phyloP scores from a whole-genome alignment of 2,888 invertebrate species.

The Yponomeuta cagnagella region DNA sequence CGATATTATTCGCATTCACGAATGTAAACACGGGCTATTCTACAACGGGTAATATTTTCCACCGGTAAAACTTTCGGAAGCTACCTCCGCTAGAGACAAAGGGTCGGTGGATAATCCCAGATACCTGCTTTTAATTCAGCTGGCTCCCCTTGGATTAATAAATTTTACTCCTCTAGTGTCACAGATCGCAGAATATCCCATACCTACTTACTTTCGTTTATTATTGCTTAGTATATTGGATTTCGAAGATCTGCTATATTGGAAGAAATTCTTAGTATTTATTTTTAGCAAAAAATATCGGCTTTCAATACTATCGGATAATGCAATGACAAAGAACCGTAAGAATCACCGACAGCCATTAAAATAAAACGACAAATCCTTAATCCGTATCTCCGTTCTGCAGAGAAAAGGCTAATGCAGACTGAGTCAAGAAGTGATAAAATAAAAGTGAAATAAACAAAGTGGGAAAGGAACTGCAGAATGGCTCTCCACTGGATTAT shows the following conservation, averaged over 20 bases:
- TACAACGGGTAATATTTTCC: conserved; percentile 32
- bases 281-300: too few species aligned
- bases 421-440: not conserved
- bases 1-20: conserved; percentile 2
- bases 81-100: conserved; percentile 37
- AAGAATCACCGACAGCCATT: conserved; percentile 25
- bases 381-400: not conserved
- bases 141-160: conserved; percentile 41
- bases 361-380: not conserved
- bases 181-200: not conserved
- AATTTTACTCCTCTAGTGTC: conserved; percentile 32
- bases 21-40: conserved; percentile 24
- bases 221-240: too few species aligned
- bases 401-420: not conserved
- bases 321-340: conserved; percentile 28
- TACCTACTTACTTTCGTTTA: not conserved
- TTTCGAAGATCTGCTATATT: too few species aligned
- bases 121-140: conserved; percentile 46
- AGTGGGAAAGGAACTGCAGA: conserved; percentile 15
- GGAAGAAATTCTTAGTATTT: too few species aligned
- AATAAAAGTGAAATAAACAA: conserved; percentile 8
- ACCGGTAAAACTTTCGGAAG: conserved; percentile 39
- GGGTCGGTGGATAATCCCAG: conserved; percentile 41
- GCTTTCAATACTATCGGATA: too few species aligned
- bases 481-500: conserved; percentile 27